These are phyloP conservation scores for Formica exsecta DNA, from an alignment of 1,140 invertebrate genomes.

Conservation along the genomic window DNA sequence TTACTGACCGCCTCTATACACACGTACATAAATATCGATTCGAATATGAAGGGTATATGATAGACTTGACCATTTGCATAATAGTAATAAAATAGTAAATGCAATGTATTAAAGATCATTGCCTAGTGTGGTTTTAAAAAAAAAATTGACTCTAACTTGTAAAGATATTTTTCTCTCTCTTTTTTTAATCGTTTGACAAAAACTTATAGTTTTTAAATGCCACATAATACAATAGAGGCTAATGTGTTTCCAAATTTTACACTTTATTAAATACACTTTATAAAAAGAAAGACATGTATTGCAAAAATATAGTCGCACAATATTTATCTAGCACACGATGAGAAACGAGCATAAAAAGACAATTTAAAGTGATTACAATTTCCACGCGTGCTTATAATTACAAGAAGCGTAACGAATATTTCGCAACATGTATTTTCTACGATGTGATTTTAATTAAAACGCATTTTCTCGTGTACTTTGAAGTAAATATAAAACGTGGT, in stretches of 20 bases:
- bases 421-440: constrained; percentile 7
- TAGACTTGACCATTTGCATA: constrained; percentile 4
- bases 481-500: constrained; percentile 36
- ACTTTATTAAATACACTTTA: background rate
- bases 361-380: constrained; percentile 49
- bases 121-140: background rate
- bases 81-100: constrained; percentile 9
- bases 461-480: constrained; percentile 18
- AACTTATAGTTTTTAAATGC: background rate
- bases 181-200: background rate
- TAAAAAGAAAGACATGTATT: constrained; percentile 3
- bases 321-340: constrained; percentile 8
- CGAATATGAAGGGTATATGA: constrained; percentile 9
- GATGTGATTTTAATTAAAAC: constrained; percentile 45
- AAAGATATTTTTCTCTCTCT: background rate
- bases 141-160: background rate
- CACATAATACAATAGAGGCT: background rate
- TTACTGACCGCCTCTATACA: background rate
- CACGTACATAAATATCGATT: background rate
- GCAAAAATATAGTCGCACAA: background rate
- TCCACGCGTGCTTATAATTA: constrained; percentile 25
- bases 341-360: constrained; percentile 22
- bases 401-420: constrained; percentile 9
- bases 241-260: background rate
- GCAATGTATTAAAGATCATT: background rate